Evolutionary conservation across 2,797 vertebrate species (phyloP).

Genomic region (Poeciliopsis presidionis): DNA sequence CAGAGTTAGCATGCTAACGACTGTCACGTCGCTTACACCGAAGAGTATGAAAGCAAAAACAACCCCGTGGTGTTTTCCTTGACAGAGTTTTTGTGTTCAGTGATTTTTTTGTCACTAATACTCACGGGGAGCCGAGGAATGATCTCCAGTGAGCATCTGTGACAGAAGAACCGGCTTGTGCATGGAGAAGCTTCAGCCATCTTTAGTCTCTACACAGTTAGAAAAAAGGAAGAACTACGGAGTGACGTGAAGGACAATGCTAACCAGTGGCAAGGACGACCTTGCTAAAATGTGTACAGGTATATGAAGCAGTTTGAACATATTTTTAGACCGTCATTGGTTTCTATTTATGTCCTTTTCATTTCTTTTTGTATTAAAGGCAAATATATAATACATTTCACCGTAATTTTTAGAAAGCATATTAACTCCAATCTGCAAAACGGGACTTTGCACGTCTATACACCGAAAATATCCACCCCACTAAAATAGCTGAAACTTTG

Average conservation of each 20-base stretch:
- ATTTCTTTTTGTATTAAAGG: background rate
- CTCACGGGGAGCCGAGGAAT: constrained; percentile 92
- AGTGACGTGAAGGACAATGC: constrained; percentile 58
- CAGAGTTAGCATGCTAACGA: constrained; percentile 58
- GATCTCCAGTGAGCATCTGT: constrained; percentile 93
- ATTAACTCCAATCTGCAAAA: background rate
- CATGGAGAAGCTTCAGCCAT: constrained; percentile 95
- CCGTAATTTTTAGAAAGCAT: background rate
- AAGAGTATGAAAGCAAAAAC: background rate
- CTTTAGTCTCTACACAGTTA: constrained; percentile 72
- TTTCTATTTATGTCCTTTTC: background rate
- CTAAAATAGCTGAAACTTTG: background rate
- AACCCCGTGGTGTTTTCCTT: background rate
- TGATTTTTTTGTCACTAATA: constrained; percentile 2
- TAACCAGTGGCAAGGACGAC: background rate
- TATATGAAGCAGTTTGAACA: background rate
- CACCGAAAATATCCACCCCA: too few species aligned
- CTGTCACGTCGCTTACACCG: constrained; percentile 13
- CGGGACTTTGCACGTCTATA: background rate
- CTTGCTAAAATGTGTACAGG: background rate
- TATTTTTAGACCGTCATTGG: background rate
- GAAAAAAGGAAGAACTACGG: constrained; percentile 64
- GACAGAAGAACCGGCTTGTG: constrained; percentile 94
- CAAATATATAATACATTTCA: background rate
- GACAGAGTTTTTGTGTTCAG: background rate